phyloP scores from a whole-genome alignment of 2,888 invertebrate species.

The Dynastes hyllus region DNA sequence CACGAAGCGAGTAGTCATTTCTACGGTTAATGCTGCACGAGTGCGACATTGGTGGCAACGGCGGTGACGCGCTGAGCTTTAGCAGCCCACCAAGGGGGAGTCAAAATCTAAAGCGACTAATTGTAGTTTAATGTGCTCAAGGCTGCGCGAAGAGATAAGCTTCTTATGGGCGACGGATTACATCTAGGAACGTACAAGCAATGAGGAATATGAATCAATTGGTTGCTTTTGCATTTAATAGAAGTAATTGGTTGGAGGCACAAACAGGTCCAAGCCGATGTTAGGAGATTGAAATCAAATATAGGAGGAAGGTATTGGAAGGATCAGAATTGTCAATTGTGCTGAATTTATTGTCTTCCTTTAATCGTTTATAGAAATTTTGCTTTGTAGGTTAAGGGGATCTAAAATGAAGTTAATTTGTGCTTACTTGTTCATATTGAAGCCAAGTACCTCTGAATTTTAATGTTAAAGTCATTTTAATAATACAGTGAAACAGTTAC shows the following conservation, averaged over 20 bases:
- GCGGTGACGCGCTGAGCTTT: slow-evolving; percentile 36
- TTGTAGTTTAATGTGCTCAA: slow-evolving; percentile 47
- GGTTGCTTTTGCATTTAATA: neutral
- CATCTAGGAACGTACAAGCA: neutral
- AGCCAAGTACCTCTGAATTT: too few relatives aligned
- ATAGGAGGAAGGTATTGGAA: too few relatives aligned
- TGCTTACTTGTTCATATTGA: too few relatives aligned
- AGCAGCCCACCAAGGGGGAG: slow-evolving; percentile 5
- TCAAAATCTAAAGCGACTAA: slow-evolving; percentile 42
- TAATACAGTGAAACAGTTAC: too few relatives aligned
- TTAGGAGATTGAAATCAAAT: too few relatives aligned
- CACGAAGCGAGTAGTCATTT: neutral
- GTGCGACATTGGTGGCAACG: neutral
- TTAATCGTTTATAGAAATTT: too few relatives aligned
- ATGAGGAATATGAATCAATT: neutral
- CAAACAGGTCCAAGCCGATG: too few relatives aligned
- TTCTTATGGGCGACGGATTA: slow-evolving; percentile 7
- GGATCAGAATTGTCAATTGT: too few relatives aligned
- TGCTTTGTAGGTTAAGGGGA: too few relatives aligned
- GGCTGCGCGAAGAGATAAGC: slow-evolving; percentile 46
- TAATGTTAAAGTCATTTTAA: too few relatives aligned
- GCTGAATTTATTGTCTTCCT: too few relatives aligned
- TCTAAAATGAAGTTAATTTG: too few relatives aligned
- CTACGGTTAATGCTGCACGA: neutral
- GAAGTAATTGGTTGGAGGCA: neutral